Percentiles rank a stretch among this genome's conserved stretches.
phyloP scores from a whole-genome alignment of 2,797 vertebrate genomes.

The Acomys russatus region DNA sequence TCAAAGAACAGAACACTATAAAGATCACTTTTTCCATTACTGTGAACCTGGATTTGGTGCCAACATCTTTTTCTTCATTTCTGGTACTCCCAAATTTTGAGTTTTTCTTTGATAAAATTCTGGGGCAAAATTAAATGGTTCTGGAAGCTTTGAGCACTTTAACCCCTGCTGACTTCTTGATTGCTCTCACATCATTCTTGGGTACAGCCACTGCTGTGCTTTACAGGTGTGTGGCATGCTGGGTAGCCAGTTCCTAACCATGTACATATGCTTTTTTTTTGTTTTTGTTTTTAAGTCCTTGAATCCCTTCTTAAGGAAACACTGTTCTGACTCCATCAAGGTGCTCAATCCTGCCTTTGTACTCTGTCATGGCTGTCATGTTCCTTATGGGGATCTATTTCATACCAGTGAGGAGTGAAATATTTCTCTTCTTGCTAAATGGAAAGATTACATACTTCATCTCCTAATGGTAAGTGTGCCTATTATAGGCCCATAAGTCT shows the following conservation, averaged over 20 bases:
- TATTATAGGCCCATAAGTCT: neutral
- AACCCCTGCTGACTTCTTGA: neutral
- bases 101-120: conserved; percentile 39
- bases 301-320: neutral
- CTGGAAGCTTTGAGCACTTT: neutral
- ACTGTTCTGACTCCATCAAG: neutral
- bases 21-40: conserved; percentile 9
- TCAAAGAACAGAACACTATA: neutral
- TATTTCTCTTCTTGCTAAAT: conserved; percentile 9
- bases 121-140: neutral
- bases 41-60: conserved; percentile 11
- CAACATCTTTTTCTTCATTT: conserved; percentile 10
- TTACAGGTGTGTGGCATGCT: neutral
- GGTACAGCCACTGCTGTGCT: neutral
- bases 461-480: neutral
- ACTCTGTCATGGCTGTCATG: neutral
- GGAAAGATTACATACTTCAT: neutral
- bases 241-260: neutral
- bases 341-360: neutral
- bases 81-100: neutral
- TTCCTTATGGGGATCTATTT: neutral
- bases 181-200: neutral
- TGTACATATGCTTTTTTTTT: neutral
- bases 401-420: neutral
- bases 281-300: neutral